phyloP scores from a whole-genome alignment of 1,140 invertebrate genomes.

The Maniola jurtina region DNA sequence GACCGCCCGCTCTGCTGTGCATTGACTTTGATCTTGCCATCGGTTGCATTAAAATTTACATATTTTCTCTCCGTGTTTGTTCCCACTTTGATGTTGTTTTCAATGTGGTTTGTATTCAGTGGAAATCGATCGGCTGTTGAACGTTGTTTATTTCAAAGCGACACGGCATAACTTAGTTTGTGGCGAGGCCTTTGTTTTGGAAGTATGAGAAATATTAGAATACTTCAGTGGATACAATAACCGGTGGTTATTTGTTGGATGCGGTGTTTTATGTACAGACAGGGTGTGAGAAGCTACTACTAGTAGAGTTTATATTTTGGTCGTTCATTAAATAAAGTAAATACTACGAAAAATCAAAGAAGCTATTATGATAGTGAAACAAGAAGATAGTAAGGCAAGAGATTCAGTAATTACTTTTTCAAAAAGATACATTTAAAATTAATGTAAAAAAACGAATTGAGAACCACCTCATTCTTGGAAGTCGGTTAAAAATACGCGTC shows the following conservation, averaged over 20 bases:
- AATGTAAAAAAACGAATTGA: too few species aligned
- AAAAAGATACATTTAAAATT: too few species aligned
- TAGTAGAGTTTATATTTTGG: neutral
- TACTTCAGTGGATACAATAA: conserved; percentile 11
- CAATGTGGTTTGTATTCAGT: conserved; percentile 46
- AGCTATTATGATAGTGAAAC: too few species aligned
- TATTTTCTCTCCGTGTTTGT: conserved; percentile 47
- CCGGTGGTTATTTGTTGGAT: neutral
- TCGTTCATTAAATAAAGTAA: too few species aligned
- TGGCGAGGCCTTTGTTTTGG: conserved; percentile 22
- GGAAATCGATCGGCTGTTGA: conserved; percentile 38
- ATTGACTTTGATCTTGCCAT: conserved; percentile 49
- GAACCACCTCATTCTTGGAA: too few species aligned
- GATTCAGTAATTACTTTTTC: too few species aligned
- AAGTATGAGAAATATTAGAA: conserved; percentile 31
- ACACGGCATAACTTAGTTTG: conserved; percentile 38
- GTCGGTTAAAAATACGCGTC: too few species aligned
- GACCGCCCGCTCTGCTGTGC: conserved; percentile 32
- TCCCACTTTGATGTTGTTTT: conserved; percentile 51
- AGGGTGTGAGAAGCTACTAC: neutral
- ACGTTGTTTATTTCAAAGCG: conserved; percentile 44
- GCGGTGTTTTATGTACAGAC: neutral
- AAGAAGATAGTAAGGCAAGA: too few species aligned
- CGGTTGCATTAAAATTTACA: conserved; percentile 58
- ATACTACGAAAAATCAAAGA: too few species aligned